Percentiles rank a stretch among this genome's conserved stretches.
Evolutionary conservation across 1,140 invertebrate genomes (phyloP).

Genomic region (Aphelinus atriplicis): DNA sequence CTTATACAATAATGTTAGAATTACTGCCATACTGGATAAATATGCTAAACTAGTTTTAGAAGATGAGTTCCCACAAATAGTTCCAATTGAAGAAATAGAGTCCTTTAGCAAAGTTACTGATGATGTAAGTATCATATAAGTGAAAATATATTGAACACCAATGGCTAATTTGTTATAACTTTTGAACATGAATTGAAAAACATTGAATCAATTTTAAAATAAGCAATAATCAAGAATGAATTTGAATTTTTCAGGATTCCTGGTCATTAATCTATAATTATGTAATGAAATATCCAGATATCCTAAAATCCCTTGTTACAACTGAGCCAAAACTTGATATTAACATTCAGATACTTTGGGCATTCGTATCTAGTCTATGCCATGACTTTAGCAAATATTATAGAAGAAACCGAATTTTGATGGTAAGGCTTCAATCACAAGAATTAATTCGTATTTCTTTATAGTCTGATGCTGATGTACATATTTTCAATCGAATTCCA

Average conservation of each 20-base stretch:
- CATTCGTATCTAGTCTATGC: conserved; percentile 71
- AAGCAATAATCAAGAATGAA: not conserved
- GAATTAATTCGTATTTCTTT: not conserved
- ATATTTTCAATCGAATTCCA: conserved; percentile 50
- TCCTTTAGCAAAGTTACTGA: conserved; percentile 39
- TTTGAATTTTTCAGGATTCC: conserved; percentile 69
- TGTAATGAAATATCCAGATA: conserved; percentile 70
- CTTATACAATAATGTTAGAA: conserved; percentile 77
- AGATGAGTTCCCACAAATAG: conserved; percentile 68
- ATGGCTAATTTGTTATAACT: too few relatives aligned
- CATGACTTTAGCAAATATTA: conserved; percentile 78
- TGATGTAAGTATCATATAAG: conserved; percentile 1
- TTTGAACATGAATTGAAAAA: too few relatives aligned
- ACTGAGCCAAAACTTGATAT: conserved; percentile 64
- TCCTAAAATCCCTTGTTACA: conserved; percentile 67
- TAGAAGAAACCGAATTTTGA: conserved; percentile 72
- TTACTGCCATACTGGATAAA: conserved; percentile 71
- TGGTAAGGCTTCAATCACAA: conserved; percentile 62
- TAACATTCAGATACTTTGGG: conserved; percentile 72
- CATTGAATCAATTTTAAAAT: too few relatives aligned
- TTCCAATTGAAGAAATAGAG: conserved; percentile 68
- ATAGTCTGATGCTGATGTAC: too few relatives aligned
- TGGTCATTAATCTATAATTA: conserved; percentile 77
- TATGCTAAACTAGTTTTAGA: conserved; percentile 67
- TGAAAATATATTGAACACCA: not conserved